phyloP scores from a whole-genome alignment of 1,140 invertebrate genomes.

The Neodiprion virginianus region DNA sequence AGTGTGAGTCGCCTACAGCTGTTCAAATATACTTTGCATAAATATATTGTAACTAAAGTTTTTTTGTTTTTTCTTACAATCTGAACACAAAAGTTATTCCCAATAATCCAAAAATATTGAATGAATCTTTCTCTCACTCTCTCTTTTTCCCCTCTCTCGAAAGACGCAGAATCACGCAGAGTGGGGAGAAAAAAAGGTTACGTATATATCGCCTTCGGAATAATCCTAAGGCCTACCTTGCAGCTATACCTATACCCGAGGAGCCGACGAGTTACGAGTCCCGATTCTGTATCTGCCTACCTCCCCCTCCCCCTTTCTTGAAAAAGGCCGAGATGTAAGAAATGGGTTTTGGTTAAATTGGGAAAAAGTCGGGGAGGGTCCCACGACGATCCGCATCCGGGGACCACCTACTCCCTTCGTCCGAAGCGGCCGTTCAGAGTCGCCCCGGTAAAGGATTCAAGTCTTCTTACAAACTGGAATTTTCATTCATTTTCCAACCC shows the following conservation, averaged over 20 bases:
- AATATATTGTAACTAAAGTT: no score
- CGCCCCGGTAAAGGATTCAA: not conserved
- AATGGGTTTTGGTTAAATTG: not conserved
- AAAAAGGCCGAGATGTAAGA: not conserved
- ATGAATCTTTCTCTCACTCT: no score
- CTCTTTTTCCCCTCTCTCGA: no score
- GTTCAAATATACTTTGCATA: no score
- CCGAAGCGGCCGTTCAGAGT: not conserved
- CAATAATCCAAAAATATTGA: no score
- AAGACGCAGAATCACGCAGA: no score
- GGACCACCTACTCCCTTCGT: slow-evolving; percentile 1
- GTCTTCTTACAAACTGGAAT: not conserved
- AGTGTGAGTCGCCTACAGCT: no score
- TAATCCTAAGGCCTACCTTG: not conserved
- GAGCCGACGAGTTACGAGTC: not conserved
- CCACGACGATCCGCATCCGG: not conserved
- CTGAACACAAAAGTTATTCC: no score
- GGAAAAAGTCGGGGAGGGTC: not conserved
- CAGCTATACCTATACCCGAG: not conserved
- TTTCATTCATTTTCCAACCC: slow-evolving; percentile 1
- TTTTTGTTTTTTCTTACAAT: no score
- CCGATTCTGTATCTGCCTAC: not conserved
- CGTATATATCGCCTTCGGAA: not conserved
- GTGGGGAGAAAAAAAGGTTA: no score
- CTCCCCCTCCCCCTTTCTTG: not conserved